These are phyloP conservation scores for Cremastinae sp. DNA, from an alignment of 2,888 invertebrate species.

Conservation along the genomic window DNA sequence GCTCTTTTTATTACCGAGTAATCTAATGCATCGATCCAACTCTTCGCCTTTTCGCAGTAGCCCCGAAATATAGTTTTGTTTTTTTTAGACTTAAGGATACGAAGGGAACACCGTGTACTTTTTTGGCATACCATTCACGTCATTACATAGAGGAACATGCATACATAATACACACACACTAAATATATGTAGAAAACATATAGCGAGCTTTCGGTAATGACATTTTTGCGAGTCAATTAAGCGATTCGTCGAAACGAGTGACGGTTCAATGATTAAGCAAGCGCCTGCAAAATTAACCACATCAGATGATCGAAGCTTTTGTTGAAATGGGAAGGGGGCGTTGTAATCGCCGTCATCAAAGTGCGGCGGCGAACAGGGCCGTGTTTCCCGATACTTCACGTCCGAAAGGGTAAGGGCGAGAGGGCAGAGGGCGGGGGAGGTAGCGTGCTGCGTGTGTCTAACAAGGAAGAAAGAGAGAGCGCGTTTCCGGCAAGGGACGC, in stretches of 20 bases:
- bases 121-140: too few species aligned
- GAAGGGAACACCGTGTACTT: too few species aligned
- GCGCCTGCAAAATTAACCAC: slow-evolving; percentile 44
- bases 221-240: slow-evolving; percentile 17
- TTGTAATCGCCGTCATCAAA: slow-evolving; percentile 55
- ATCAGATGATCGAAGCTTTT: slow-evolving; percentile 52
- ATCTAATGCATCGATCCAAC: background rate
- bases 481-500: background rate
- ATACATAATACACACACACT: too few species aligned
- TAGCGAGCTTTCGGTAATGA: slow-evolving; percentile 1
- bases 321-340: slow-evolving; percentile 10
- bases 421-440: slow-evolving; percentile 4
- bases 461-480: slow-evolving; percentile 4
- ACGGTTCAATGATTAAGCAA: slow-evolving; percentile 24
- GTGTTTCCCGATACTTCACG: slow-evolving; percentile 45
- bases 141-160: too few species aligned
- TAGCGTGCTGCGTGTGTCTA: slow-evolving; percentile 5
- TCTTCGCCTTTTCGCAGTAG: background rate
- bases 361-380: slow-evolving; percentile 19
- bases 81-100: too few species aligned
- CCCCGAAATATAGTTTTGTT: background rate
- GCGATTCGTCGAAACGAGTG: slow-evolving; percentile 14
- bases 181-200: too few species aligned
- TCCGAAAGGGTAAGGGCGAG: slow-evolving; percentile 10
- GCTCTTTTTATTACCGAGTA: slow-evolving; percentile 8